Evolutionary conservation across 2,113 vertebrate species (phyloP).

Genomic region (Percopsis transmontana): DNA sequence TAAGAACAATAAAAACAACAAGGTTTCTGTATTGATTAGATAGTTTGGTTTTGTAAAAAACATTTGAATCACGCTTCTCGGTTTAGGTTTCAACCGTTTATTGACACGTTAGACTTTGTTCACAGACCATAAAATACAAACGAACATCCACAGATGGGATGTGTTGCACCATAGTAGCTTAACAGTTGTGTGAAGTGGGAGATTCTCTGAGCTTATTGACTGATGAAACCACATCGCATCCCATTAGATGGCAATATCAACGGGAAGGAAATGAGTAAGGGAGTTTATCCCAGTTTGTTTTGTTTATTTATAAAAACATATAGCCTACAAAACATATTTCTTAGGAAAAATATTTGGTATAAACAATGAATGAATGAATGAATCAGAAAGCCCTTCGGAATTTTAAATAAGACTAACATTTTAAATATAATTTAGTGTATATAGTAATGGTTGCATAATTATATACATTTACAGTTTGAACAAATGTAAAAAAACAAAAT

Average conservation of each 20-base stretch:
- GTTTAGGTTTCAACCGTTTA: constrained; percentile 53
- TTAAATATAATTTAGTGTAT: constrained; percentile 59
- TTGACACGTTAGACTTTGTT: constrained; percentile 39
- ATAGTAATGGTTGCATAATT: constrained; percentile 51
- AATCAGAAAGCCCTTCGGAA: constrained; percentile 29
- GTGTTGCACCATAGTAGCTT: background rate
- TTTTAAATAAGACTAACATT: constrained; percentile 45
- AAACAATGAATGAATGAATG: constrained; percentile 9
- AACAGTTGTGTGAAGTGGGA: constrained; percentile 19
- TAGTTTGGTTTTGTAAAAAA: background rate
- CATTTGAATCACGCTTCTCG: constrained; percentile 23
- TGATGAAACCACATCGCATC: constrained; percentile 22
- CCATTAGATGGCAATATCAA: constrained; percentile 21
- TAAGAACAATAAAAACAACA: background rate
- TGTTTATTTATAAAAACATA: constrained; percentile 1
- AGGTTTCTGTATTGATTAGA: constrained; percentile 3
- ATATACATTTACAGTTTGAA: constrained; percentile 51
- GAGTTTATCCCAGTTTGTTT: constrained; percentile 8
- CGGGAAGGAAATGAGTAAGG: constrained; percentile 4
- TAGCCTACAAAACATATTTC: too few species aligned
- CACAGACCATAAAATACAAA: constrained; percentile 26
- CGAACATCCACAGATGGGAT: constrained; percentile 21
- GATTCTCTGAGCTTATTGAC: constrained; percentile 52
- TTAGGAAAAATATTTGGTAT: constrained; percentile 23
- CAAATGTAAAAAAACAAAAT: constrained; percentile 6